These are phyloP conservation scores for Drosophila littoralis DNA, from an alignment of 1,140 invertebrate genomes.

Conservation along the genomic window DNA sequence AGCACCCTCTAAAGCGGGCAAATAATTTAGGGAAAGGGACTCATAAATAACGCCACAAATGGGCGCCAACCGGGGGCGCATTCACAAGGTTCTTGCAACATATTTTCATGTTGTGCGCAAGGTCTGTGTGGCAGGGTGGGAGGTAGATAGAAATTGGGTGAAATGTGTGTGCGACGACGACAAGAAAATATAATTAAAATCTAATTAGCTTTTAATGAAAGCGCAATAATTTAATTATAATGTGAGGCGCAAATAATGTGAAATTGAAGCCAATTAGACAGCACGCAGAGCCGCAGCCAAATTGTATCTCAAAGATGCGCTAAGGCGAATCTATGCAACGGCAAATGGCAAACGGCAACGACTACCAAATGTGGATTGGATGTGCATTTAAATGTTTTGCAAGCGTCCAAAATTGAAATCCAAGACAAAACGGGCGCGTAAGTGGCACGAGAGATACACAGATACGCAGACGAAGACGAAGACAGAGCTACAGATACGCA, in stretches of 20 bases:
- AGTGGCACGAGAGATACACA: slow-evolving; percentile 38
- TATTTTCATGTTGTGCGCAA: slow-evolving; percentile 46
- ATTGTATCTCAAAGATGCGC: not conserved
- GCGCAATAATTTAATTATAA: slow-evolving; percentile 79
- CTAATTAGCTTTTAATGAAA: slow-evolving; percentile 79
- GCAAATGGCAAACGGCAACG: not conserved
- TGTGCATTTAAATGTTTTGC: slow-evolving; percentile 19
- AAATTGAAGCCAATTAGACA: slow-evolving; percentile 75
- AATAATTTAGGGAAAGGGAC: slow-evolving; percentile 13
- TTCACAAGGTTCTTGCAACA: slow-evolving; percentile 18
- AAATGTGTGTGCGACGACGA: slow-evolving; percentile 53
- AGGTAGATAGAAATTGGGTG: slow-evolving; percentile 12
- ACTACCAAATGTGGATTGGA: not conserved
- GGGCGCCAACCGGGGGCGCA: slow-evolving; percentile 8
- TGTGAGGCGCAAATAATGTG: slow-evolving; percentile 73
- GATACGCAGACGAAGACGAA: slow-evolving; percentile 44
- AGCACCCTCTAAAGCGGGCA: slow-evolving; percentile 37
- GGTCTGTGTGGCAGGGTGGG: not conserved
- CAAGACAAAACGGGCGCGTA: slow-evolving; percentile 30
- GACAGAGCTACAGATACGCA: slow-evolving; percentile 58
- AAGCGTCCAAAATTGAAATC: slow-evolving; percentile 18
- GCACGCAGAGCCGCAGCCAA: slow-evolving; percentile 10
- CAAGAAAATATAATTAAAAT: slow-evolving; percentile 71
- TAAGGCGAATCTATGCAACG: not conserved
- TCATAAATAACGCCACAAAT: slow-evolving; percentile 71